Conservation (phyloP, 2,797 vertebrate genomes). For the Sylvia borin region DNA sequence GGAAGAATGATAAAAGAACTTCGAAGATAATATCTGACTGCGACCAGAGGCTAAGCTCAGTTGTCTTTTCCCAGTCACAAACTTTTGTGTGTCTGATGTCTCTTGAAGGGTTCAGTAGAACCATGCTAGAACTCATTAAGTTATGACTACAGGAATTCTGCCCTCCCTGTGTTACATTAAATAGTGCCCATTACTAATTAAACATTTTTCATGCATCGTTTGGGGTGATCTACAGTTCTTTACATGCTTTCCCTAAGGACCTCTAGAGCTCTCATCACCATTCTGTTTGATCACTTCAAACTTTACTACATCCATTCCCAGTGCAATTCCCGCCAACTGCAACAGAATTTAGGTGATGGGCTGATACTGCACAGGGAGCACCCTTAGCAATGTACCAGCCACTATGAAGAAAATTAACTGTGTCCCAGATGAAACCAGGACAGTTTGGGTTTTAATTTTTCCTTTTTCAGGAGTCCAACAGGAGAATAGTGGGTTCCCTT, state of each 20-base stretch:
- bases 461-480: background rate
- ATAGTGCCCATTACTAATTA: background rate
- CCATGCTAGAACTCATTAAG: background rate
- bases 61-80: background rate
- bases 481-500: background rate
- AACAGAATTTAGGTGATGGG: background rate
- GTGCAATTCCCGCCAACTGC: background rate
- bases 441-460: background rate
- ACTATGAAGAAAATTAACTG: background rate
- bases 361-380: background rate
- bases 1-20: background rate
- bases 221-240: background rate
- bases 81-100: background rate
- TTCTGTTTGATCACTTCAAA: background rate
- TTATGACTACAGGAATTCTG: background rate
- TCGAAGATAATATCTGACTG: background rate
- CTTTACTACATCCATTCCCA: background rate
- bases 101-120: background rate
- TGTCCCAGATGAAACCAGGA: background rate
- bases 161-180: background rate
- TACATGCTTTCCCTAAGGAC: background rate
- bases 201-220: background rate
- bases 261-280: background rate
- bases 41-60: background rate
- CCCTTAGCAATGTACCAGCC: background rate